These are phyloP conservation scores for Cyclophora punctaria DNA, from an alignment of 2,888 invertebrate species.

Conservation along the genomic window DNA sequence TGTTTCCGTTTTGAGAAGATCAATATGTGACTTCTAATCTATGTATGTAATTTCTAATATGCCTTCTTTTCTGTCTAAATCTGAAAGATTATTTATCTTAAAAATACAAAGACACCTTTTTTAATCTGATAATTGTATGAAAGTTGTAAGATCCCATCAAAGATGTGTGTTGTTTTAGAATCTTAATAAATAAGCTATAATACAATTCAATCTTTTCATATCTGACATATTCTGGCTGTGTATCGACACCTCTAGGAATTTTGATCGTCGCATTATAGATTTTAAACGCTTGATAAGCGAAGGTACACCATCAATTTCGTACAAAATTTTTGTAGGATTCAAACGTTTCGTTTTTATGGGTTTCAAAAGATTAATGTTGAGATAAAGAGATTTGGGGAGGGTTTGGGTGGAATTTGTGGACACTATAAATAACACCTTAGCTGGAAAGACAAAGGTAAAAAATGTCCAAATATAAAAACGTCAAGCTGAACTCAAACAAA, in stretches of 20 bases:
- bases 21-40: too few relatives aligned
- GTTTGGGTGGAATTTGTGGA: constrained; percentile 46
- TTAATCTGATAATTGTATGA: too few relatives aligned
- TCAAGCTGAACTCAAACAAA: background rate
- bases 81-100: too few relatives aligned
- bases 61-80: too few relatives aligned
- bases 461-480: background rate
- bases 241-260: constrained; percentile 74
- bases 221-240: constrained; percentile 51
- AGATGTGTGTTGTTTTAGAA: constrained; percentile 2
- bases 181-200: constrained; percentile 32
- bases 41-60: too few relatives aligned
- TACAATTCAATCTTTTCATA: constrained; percentile 32
- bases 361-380: constrained; percentile 64
- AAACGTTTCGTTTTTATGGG: constrained; percentile 65
- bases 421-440: constrained; percentile 60
- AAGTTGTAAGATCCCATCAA: too few relatives aligned
- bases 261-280: constrained; percentile 61
- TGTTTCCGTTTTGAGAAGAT: too few relatives aligned
- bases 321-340: constrained; percentile 70
- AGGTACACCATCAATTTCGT: constrained; percentile 67
- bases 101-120: too few relatives aligned
- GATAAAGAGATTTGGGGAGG: constrained; percentile 66
- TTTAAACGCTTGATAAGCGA: constrained; percentile 51
- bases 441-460: constrained; percentile 20